Evolutionary conservation across 2,113 vertebrate species (phyloP).

Genomic region (Pelobates fuscus): DNA sequence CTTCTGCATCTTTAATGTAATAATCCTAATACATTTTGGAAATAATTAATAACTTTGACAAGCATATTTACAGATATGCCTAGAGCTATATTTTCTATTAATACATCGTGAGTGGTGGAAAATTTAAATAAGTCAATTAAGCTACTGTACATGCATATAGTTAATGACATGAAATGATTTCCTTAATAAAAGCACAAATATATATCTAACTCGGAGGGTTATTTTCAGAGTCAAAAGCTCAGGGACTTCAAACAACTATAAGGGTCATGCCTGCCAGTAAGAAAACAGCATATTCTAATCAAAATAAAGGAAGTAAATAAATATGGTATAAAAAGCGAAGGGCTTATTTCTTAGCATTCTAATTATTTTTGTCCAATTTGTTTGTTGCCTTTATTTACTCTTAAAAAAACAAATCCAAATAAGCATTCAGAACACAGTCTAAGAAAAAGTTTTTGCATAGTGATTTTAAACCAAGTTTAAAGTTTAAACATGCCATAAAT

Average conservation of each 20-base stretch:
- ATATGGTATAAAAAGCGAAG: no score
- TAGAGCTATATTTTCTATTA: slow-evolving; percentile 24
- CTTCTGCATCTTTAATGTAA: background rate
- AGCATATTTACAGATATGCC: slow-evolving; percentile 8
- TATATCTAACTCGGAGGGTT: background rate
- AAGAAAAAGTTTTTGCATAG: background rate
- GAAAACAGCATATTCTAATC: slow-evolving; percentile 5
- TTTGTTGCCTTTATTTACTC: slow-evolving; percentile 6
- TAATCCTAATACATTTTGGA: slow-evolving; percentile 11
- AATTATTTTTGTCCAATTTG: no score
- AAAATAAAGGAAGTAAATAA: background rate
- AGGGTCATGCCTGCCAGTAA: background rate
- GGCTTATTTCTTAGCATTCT: no score
- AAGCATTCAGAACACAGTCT: background rate
- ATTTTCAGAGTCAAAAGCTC: background rate
- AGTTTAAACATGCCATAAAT: slow-evolving; percentile 22
- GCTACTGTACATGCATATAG: background rate
- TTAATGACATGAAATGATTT: no score
- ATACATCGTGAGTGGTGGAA: slow-evolving; percentile 6
- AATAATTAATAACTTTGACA: slow-evolving; percentile 17
- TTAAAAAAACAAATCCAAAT: background rate
- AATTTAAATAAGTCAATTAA: slow-evolving; percentile 20
- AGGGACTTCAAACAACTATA: slow-evolving; percentile 5
- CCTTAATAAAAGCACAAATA: no score
- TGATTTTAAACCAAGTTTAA: no score